A percentile compares a stretch with the other conserved stretches of the same genome.
phyloP scores from a whole-genome alignment of 2,888 invertebrate genomes.

The Phytoseiulus persimilis region DNA sequence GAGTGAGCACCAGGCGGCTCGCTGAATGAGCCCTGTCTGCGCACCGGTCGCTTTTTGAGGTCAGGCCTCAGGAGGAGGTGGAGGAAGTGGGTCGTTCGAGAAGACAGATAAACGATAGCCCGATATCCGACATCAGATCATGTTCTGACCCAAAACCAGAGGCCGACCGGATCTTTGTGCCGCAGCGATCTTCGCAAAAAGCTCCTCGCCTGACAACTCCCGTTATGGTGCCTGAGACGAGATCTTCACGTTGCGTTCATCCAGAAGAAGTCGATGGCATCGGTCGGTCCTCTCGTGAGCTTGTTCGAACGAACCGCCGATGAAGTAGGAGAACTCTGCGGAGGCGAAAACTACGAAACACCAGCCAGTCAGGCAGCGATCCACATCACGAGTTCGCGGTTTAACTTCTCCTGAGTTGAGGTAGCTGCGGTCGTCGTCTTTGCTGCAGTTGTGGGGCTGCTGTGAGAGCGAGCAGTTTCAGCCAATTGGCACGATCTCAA shows the following conservation, averaged over 20 bases:
- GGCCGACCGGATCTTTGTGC: no score
- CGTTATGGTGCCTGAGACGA: no score
- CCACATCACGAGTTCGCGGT: not conserved
- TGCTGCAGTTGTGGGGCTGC: not conserved
- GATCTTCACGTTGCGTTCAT: no score
- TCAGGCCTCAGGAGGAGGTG: not conserved
- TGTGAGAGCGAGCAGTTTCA: not conserved
- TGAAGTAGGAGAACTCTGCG: no score
- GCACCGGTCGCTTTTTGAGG: conserved; percentile 5
- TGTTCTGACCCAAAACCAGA: not conserved
- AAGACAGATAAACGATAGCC: not conserved
- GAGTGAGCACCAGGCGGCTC: not conserved
- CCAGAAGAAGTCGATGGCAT: not conserved
- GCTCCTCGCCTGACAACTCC: no score
- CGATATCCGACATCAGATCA: not conserved
- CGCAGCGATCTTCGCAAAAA: no score
- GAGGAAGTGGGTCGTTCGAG: not conserved
- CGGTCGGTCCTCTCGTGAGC: not conserved
- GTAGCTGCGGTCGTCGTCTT: not conserved
- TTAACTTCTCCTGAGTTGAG: not conserved
- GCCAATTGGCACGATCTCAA: not conserved
- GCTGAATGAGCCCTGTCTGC: not conserved
- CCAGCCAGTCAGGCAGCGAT: not conserved
- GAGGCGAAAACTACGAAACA: not conserved
- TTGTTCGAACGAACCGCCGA: no score